Percentiles rank a stretch among this genome's conserved stretches.
These are phyloP conservation scores for Lissonota sp. DNA, from an alignment of 2,888 invertebrate genomes.

Conservation along the genomic window DNA sequence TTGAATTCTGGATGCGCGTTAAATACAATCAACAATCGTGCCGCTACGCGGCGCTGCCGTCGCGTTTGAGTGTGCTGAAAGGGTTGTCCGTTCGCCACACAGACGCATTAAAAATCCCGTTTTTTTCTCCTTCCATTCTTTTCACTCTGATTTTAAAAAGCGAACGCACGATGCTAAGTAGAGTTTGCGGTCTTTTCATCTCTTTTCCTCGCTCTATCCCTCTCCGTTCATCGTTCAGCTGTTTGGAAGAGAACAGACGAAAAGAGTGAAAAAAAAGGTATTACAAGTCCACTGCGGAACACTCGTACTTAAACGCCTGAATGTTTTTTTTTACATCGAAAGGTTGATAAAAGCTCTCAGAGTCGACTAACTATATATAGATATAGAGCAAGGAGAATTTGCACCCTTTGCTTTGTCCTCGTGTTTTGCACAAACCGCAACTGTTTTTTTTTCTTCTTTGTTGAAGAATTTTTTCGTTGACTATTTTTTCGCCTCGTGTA, in stretches of 20 bases:
- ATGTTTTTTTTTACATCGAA: background rate
- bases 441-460: too few species aligned
- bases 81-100: slow-evolving; percentile 17
- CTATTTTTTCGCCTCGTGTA: too few species aligned
- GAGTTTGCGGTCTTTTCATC: slow-evolving; percentile 23
- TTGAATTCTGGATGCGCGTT: background rate
- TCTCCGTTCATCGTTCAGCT: background rate
- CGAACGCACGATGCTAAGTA: slow-evolving; percentile 13
- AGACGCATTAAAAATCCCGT: background rate
- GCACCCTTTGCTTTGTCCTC: too few species aligned
- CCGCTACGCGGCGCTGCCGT: background rate
- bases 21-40: background rate
- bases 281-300: background rate
- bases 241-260: slow-evolving; percentile 4
- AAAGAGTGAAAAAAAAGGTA: background rate
- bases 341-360: too few species aligned
- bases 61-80: slow-evolving; percentile 27
- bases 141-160: background rate
- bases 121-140: background rate
- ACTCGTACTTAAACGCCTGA: background rate
- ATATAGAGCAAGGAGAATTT: too few species aligned
- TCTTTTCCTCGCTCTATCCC: background rate
- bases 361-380: too few species aligned
- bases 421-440: too few species aligned
- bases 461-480: too few species aligned